Evolutionary conservation across 2,113 vertebrate species (phyloP).

Genomic region (Danio rerio): GRCz12tu NC_133177.1:61968501-61969000

Average conservation of each 20-base stretch:
- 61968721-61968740: constrained; percentile 75
- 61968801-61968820: constrained; percentile 76
- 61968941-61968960: too few species aligned
- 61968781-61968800: constrained; percentile 67
- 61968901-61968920: too few species aligned
- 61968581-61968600: constrained; percentile 58
- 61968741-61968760: constrained; percentile 75
- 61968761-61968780: constrained; percentile 73
- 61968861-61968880: background rate
- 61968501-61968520: too few species aligned
- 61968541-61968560: too few species aligned
- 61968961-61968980: too few species aligned
- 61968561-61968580: too few species aligned
- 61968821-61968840: constrained; percentile 73
- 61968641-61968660: constrained; percentile 68
- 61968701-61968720: constrained; percentile 71
- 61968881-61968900: too few species aligned
- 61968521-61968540: too few species aligned
- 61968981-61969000: too few species aligned
- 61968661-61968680: constrained; percentile 75
- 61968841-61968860: constrained; percentile 65
- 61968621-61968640: constrained; percentile 72
- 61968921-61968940: too few species aligned
- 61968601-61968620: constrained; percentile 67
- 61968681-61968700: constrained; percentile 77